These are phyloP conservation scores for Acleris cristana DNA, from an alignment of 2,888 invertebrate species.

Conservation along the genomic window DNA sequence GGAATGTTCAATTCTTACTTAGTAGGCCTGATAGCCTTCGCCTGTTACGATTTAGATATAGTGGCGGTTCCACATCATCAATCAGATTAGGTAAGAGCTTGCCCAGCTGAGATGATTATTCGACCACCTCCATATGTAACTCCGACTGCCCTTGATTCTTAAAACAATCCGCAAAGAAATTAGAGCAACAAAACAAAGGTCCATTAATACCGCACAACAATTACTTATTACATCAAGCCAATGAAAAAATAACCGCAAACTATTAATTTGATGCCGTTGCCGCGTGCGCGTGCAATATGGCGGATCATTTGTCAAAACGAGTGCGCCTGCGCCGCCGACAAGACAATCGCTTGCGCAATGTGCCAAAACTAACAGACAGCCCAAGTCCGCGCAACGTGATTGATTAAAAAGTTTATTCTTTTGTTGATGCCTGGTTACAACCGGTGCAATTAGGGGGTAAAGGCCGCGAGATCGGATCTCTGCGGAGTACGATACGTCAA, in stretches of 20 bases:
- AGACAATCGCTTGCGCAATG: slow-evolving; percentile 51
- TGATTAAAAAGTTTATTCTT: slow-evolving; percentile 74
- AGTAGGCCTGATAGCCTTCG: no score
- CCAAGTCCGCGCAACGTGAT: slow-evolving; percentile 59
- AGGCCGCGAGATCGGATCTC: slow-evolving; percentile 23
- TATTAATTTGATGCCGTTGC: slow-evolving; percentile 38
- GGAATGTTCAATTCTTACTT: no score
- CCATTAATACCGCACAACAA: slow-evolving; percentile 34
- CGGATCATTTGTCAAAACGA: slow-evolving; percentile 49
- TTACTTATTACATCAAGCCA: slow-evolving; percentile 39
- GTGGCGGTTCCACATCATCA: no score
- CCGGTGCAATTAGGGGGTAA: slow-evolving; percentile 59
- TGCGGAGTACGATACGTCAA: slow-evolving; percentile 6
- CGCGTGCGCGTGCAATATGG: slow-evolving; percentile 44
- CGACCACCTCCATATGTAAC: neutral
- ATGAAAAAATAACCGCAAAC: slow-evolving; percentile 38
- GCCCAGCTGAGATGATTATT: no score
- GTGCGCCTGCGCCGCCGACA: slow-evolving; percentile 42
- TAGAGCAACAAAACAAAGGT: slow-evolving; percentile 27
- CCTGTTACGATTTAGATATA: no score
- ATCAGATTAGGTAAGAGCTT: no score
- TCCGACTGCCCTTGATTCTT: slow-evolving; percentile 13
- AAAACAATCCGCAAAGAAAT: slow-evolving; percentile 18
- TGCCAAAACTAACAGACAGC: slow-evolving; percentile 58
- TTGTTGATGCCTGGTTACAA: slow-evolving; percentile 63